A percentile compares a stretch with the other conserved stretches of the same genome.
Evolutionary conservation across 2,888 invertebrate species (phyloP).

Genomic region (Drosophila histrio): DNA sequence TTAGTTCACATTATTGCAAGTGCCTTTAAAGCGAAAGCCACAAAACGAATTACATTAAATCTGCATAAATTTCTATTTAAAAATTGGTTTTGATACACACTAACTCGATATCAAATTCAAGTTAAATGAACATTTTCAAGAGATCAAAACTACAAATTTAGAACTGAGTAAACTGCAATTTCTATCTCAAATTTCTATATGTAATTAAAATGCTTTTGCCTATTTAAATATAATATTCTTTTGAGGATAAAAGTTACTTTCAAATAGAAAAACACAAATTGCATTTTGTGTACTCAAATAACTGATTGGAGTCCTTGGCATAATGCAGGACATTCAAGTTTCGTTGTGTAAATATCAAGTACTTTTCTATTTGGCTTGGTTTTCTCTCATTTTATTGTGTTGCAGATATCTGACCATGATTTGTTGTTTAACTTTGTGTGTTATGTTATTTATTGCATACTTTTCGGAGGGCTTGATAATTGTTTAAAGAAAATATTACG

Average conservation of each 20-base stretch:
- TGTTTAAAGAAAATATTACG: conserved; percentile 78
- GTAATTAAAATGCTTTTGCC: conserved; percentile 1
- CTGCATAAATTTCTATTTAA: background rate
- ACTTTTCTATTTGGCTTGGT: conserved; percentile 2
- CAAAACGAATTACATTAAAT: background rate
- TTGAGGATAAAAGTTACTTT: background rate
- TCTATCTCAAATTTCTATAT: background rate
- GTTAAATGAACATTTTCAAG: background rate
- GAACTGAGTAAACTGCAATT: background rate
- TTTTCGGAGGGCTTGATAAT: conserved; percentile 73
- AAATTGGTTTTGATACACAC: no score
- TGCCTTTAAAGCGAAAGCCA: background rate
- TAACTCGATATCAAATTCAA: background rate
- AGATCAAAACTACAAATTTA: background rate
- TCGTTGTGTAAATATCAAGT: conserved; percentile 24
- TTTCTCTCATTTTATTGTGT: conserved; percentile 54
- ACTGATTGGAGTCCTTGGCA: background rate
- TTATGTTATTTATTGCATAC: conserved; percentile 68
- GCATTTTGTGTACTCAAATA: background rate
- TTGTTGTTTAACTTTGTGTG: conserved; percentile 57
- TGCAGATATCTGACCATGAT: conserved; percentile 66
- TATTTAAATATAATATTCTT: background rate
- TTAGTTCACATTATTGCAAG: background rate
- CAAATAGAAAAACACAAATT: background rate
- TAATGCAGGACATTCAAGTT: conserved; percentile 31